Conservation (phyloP, 2,113 vertebrate species). For the Grus americana region DNA sequence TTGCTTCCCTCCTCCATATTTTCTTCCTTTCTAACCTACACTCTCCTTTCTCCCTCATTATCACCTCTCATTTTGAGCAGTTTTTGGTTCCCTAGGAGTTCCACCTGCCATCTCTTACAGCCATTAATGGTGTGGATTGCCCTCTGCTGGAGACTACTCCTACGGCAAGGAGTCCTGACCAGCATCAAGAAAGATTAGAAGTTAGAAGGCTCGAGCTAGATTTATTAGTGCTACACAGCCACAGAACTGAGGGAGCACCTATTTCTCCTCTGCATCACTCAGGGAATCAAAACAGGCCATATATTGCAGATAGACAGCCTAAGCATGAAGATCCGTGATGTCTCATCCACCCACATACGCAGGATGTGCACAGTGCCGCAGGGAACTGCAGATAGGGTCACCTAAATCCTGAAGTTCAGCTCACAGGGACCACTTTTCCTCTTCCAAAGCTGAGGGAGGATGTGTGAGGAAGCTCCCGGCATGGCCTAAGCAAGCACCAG, state of each 20-base stretch:
- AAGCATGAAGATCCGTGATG: background rate
- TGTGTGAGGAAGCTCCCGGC: background rate
- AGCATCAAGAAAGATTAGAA: background rate
- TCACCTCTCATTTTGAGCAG: background rate
- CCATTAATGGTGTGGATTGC: background rate
- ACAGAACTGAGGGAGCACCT: background rate
- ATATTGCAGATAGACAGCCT: background rate
- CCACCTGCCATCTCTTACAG: background rate
- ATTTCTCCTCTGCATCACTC: background rate
- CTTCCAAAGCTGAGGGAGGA: background rate
- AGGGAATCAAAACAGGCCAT: background rate
- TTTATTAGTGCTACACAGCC: background rate
- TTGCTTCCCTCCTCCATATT: background rate
- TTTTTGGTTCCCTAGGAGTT: background rate
- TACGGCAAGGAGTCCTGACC: background rate
- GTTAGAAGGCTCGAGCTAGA: background rate
- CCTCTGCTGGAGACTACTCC: slow-evolving; percentile 11
- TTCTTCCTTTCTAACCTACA: background rate
- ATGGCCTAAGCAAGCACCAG: background rate
- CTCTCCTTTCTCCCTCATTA: background rate
- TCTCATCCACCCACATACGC: background rate
- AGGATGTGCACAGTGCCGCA: background rate
- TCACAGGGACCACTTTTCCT: background rate
- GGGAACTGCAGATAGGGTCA: background rate
- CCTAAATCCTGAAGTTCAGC: background rate